A percentile compares a stretch with the other conserved stretches of the same genome.
Evolutionary conservation across 1,140 invertebrate species (phyloP).

Genomic region (Drosophila subobscura): DNA sequence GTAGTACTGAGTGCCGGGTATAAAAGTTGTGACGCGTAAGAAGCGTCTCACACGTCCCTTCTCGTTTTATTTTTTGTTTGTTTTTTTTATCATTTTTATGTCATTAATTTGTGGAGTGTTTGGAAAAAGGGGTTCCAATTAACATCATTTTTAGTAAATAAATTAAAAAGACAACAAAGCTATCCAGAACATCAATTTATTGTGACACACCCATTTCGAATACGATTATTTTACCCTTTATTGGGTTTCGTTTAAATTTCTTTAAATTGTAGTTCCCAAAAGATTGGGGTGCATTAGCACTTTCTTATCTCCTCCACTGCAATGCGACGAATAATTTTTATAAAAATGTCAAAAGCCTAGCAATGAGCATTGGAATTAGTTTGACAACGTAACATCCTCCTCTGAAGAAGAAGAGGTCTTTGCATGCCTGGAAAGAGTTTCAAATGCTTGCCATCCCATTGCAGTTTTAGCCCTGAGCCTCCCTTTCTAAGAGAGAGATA

Average conservation of each 20-base stretch:
- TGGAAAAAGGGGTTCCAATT: slow-evolving; percentile 19
- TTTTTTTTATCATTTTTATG: too few relatives aligned
- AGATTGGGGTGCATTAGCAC: slow-evolving; percentile 27
- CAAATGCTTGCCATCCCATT: slow-evolving; percentile 52
- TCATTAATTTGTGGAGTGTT: slow-evolving; percentile 32
- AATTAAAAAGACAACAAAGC: slow-evolving; percentile 8
- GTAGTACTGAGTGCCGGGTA: too few relatives aligned
- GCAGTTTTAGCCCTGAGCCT: slow-evolving; percentile 12
- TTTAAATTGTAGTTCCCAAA: slow-evolving; percentile 35
- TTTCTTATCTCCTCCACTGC: slow-evolving; percentile 11
- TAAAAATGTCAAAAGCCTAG: slow-evolving; percentile 59
- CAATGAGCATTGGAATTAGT: slow-evolving; percentile 53
- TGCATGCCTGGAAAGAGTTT: slow-evolving; percentile 50
- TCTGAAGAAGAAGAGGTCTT: slow-evolving; percentile 7
- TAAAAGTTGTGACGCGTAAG: too few relatives aligned
- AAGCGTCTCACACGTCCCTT: too few relatives aligned
- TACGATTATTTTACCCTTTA: slow-evolving; percentile 18
- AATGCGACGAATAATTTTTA: slow-evolving; percentile 59
- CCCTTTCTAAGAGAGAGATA: not conserved
- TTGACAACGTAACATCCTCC: slow-evolving; percentile 2
- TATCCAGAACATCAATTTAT: slow-evolving; percentile 8
- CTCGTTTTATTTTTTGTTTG: too few relatives aligned
- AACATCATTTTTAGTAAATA: not conserved
- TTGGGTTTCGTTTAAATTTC: slow-evolving; percentile 44
- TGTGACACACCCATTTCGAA: slow-evolving; percentile 9